These are phyloP conservation scores for Nibea coibor DNA, from an alignment of 2,113 vertebrate genomes.

Conservation along the genomic window DNA sequence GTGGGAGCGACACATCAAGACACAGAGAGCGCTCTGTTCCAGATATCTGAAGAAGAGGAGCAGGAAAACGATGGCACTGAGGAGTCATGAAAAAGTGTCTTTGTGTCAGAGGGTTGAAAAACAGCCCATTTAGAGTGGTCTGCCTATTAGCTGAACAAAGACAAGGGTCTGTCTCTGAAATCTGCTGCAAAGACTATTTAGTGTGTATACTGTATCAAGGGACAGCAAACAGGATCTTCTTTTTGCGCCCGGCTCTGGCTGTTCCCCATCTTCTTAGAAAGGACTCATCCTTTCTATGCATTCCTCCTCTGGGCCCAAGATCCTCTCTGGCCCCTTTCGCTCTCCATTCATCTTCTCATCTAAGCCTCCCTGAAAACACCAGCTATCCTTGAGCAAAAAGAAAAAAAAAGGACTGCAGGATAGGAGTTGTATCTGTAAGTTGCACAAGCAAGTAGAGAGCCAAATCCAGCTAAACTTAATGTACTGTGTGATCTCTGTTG, in stretches of 20 bases:
- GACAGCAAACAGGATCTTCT: slow-evolving; percentile 80
- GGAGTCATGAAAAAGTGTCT: slow-evolving; percentile 84
- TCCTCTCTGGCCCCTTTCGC: slow-evolving; percentile 62
- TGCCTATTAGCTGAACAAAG: slow-evolving; percentile 82
- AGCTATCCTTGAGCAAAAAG: slow-evolving; percentile 54
- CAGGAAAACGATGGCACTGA: slow-evolving; percentile 81
- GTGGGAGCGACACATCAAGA: slow-evolving; percentile 77
- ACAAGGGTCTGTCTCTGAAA: slow-evolving; percentile 80
- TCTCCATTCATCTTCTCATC: slow-evolving; percentile 69
- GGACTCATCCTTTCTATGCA: slow-evolving; percentile 71
- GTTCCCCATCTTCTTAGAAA: slow-evolving; percentile 72
- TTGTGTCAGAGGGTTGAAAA: slow-evolving; percentile 85
- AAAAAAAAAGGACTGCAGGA: slow-evolving; percentile 14
- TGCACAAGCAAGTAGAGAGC: slow-evolving; percentile 41
- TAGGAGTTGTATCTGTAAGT: slow-evolving; percentile 33
- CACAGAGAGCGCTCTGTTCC: slow-evolving; percentile 81
- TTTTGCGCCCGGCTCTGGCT: slow-evolving; percentile 69
- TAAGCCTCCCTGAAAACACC: slow-evolving; percentile 61
- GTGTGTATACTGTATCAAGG: slow-evolving; percentile 82
- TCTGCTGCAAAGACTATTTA: slow-evolving; percentile 80
- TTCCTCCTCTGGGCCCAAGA: slow-evolving; percentile 62
- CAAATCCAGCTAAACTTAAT: slow-evolving; percentile 46
- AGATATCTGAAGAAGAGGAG: slow-evolving; percentile 79
- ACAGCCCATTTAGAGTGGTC: slow-evolving; percentile 83
- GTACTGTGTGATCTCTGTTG: slow-evolving; percentile 36